These are phyloP conservation scores for Chrysotoxum bicinctum DNA, from an alignment of 2,888 invertebrate genomes.

Conservation along the genomic window DNA sequence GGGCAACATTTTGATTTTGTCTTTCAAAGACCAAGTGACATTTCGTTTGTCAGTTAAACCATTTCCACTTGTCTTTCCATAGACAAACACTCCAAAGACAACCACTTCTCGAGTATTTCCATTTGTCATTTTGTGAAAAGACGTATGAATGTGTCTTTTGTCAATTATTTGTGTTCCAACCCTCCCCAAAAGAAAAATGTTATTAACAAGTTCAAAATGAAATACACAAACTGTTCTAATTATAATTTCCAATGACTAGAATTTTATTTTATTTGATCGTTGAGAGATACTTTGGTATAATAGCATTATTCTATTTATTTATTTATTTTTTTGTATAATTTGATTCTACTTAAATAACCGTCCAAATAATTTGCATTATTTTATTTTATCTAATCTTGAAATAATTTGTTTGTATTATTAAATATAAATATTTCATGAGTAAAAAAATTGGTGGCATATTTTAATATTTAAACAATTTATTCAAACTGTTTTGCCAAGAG, in stretches of 20 bases:
- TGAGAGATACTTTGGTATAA: constrained; percentile 61
- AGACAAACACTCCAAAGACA: too few relatives aligned
- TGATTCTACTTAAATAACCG: constrained; percentile 46
- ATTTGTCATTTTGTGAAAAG: too few relatives aligned
- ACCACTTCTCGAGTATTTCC: too few relatives aligned
- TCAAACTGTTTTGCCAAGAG: constrained; percentile 1
- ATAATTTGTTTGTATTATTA: constrained; percentile 3
- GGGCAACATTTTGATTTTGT: too few relatives aligned
- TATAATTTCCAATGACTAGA: constrained; percentile 47
- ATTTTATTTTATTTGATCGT: constrained; percentile 46
- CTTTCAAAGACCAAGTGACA: too few relatives aligned
- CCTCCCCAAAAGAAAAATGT: too few relatives aligned
- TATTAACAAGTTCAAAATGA: background rate
- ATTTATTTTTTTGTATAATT: constrained; percentile 51
- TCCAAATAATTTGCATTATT: constrained; percentile 4
- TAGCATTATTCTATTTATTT: constrained; percentile 40
- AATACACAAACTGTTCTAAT: constrained; percentile 5
- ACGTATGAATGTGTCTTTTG: too few relatives aligned
- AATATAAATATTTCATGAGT: constrained; percentile 28
- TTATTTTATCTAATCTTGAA: constrained; percentile 33
- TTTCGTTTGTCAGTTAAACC: too few relatives aligned
- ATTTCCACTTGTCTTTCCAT: too few relatives aligned
- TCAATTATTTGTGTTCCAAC: too few relatives aligned
- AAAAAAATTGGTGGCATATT: constrained; percentile 56
- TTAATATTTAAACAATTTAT: constrained; percentile 1